Evolutionary conservation across 2,113 vertebrate genomes (phyloP).

Genomic region (Paraplagusia blochii): DNA sequence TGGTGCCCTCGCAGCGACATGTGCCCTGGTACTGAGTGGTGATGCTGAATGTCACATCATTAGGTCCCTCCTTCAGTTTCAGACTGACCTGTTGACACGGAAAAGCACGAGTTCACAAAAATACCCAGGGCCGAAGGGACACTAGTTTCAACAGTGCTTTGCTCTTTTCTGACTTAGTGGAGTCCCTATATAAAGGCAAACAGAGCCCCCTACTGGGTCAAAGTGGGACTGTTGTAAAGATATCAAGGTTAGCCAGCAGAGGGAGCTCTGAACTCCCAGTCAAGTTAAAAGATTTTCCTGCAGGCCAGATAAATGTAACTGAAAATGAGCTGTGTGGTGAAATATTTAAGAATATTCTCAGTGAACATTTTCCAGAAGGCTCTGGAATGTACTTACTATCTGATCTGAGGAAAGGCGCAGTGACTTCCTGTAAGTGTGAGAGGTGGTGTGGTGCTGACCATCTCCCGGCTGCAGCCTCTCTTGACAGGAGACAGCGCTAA

Average conservation of each 20-base stretch:
- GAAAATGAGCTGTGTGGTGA: not conserved
- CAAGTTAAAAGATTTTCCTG: not conserved
- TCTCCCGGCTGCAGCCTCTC: constrained; percentile 66
- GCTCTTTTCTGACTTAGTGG: not conserved
- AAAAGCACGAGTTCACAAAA: constrained; percentile 5
- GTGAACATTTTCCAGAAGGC: not conserved
- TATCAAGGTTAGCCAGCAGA: constrained; percentile 42
- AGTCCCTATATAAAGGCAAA: constrained; percentile 21
- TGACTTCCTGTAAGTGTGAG: constrained; percentile 88
- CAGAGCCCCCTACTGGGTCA: constrained; percentile 49
- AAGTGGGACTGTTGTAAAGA: not conserved
- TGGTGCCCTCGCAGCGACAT: constrained; percentile 94
- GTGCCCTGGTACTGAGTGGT: constrained; percentile 98
- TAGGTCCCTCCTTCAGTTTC: constrained; percentile 91
- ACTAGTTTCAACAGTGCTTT: not conserved
- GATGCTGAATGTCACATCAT: constrained; percentile 95
- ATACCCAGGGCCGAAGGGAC: not conserved
- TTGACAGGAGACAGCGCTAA: constrained; percentile 79
- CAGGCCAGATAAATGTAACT: not conserved
- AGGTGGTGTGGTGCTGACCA: constrained; percentile 58
- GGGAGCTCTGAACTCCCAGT: constrained; percentile 48
- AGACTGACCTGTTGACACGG: constrained; percentile 81
- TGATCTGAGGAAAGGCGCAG: constrained; percentile 93
- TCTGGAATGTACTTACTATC: constrained; percentile 80
- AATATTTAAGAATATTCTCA: no score